A percentile compares a stretch with the other conserved stretches of the same genome.
phyloP scores from a whole-genome alignment of 2,888 invertebrate species.

The Spodoptera exigua region DNA sequence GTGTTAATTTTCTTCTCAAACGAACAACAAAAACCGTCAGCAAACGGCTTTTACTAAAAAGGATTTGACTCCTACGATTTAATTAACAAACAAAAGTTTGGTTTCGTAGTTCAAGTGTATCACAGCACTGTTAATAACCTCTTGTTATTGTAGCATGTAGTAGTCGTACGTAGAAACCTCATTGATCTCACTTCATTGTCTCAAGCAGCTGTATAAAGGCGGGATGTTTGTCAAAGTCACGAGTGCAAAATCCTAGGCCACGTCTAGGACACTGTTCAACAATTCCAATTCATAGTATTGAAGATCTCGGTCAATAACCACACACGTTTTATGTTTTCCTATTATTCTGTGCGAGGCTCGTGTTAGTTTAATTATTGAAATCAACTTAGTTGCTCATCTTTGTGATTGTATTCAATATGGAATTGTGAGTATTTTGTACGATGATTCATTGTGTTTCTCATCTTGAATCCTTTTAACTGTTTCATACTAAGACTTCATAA shows the following conservation, averaged over 20 bases:
- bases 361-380: constrained; percentile 23
- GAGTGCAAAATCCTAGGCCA: constrained; percentile 63
- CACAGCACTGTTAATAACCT: constrained; percentile 9
- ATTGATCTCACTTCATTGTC: constrained; percentile 34
- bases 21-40: neutral
- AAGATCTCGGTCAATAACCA: constrained; percentile 66
- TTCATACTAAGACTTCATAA: neutral
- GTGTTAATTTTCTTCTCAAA: neutral
- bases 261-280: constrained; percentile 57
- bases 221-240: constrained; percentile 69
- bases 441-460: neutral
- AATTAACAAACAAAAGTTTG: constrained; percentile 1
- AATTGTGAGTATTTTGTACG: neutral
- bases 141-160: constrained; percentile 16
- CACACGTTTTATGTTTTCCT: constrained; percentile 64
- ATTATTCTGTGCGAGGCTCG: constrained; percentile 50
- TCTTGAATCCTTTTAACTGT: neutral
- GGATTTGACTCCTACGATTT: constrained; percentile 20
- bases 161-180: constrained; percentile 1
- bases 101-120: constrained; percentile 10
- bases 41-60: constrained; percentile 1
- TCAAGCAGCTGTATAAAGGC: constrained; percentile 51
- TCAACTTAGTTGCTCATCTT: constrained; percentile 15
- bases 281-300: constrained; percentile 62
- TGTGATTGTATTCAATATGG: constrained; percentile 1